phyloP scores from a whole-genome alignment of 1,140 invertebrate species.

The Drosophila aff. region DNA sequence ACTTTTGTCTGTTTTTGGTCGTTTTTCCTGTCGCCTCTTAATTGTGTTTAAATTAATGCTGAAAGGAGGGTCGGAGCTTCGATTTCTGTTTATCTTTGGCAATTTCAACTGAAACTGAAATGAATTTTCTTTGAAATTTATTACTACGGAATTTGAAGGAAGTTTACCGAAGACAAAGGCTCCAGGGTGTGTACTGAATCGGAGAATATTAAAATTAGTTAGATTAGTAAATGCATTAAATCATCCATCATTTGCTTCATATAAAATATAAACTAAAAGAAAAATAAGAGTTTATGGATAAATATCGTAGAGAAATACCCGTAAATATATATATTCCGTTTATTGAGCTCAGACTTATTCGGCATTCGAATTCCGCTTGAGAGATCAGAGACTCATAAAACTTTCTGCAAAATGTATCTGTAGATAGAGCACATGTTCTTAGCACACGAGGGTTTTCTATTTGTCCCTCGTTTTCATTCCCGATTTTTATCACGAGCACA shows the following conservation, averaged over 20 bases:
- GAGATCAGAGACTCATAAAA: slow-evolving; percentile 35
- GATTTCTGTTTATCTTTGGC: slow-evolving; percentile 54
- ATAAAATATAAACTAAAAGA: neutral
- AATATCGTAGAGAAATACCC: neutral
- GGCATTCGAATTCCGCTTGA: neutral
- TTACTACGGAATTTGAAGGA: slow-evolving; percentile 32
- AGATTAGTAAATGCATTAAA: neutral
- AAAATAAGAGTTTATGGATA: neutral
- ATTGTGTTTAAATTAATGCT: slow-evolving; percentile 53
- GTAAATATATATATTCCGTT: slow-evolving; percentile 39
- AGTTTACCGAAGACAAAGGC: neutral
- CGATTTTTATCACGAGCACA: slow-evolving; percentile 64
- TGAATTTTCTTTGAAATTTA: slow-evolving; percentile 37
- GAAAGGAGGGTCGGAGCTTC: slow-evolving; percentile 13
- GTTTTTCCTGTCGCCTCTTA: slow-evolving; percentile 48
- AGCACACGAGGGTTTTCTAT: slow-evolving; percentile 36
- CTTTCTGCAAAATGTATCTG: slow-evolving; percentile 20
- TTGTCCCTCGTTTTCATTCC: slow-evolving; percentile 45
- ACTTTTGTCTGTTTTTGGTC: slow-evolving; percentile 12
- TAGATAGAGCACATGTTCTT: slow-evolving; percentile 3
- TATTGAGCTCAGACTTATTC: slow-evolving; percentile 22
- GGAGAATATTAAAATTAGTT: neutral
- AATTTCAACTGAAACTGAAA: slow-evolving; percentile 33
- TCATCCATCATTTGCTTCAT: neutral
- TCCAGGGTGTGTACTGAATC: neutral